A percentile compares a stretch with the other conserved stretches of the same genome.
Conservation (phyloP, 1,140 invertebrate species). For the Mya arenaria region DNA sequence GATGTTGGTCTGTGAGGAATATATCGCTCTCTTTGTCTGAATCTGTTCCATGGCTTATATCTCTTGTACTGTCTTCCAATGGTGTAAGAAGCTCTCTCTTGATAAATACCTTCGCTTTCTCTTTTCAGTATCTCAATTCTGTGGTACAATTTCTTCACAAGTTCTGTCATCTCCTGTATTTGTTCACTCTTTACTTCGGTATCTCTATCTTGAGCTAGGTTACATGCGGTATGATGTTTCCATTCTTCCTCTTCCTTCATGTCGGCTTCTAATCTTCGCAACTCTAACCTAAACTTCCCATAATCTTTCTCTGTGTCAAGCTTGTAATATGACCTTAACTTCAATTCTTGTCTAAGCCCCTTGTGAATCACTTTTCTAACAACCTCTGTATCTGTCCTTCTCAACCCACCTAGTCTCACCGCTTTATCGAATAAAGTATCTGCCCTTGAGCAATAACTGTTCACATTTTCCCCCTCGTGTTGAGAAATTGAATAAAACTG, state of each 20-base stretch:
- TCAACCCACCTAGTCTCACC: too few relatives aligned
- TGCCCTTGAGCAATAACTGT: too few relatives aligned
- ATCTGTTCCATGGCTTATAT: neutral
- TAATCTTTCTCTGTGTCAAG: neutral
- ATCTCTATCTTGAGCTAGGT: neutral
- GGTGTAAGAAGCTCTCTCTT: neutral
- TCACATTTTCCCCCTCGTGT: too few relatives aligned
- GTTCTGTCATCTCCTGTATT: neutral
- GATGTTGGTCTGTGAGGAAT: neutral
- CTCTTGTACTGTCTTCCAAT: neutral
- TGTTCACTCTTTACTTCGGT: neutral
- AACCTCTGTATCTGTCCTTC: neutral
- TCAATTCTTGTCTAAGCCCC: neutral
- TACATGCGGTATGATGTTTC: neutral
- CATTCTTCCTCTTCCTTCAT: neutral
- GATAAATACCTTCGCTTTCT: neutral
- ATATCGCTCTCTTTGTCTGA: neutral
- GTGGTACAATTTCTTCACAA: neutral
- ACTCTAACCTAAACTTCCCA: neutral
- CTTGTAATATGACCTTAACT: neutral
- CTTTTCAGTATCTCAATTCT: neutral
- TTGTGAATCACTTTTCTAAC: neutral
- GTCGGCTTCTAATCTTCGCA: neutral
- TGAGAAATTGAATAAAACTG: too few relatives aligned
- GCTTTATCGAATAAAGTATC: too few relatives aligned